Evolutionary conservation across 2,797 vertebrate species (phyloP).

Genomic region (Argentina silus): DNA sequence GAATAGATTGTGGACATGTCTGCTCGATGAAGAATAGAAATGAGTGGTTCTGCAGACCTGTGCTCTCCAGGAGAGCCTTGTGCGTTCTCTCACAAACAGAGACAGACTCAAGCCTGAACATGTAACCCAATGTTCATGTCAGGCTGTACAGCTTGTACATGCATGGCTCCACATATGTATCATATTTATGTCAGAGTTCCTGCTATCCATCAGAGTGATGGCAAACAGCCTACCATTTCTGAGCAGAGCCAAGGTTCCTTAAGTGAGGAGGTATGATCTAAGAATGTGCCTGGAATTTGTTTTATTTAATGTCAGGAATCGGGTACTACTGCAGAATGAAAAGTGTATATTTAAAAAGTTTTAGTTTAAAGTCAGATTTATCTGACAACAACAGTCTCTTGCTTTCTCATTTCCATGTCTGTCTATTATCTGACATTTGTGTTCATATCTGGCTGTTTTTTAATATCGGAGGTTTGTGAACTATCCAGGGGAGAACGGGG

Average conservation of each 20-base stretch:
- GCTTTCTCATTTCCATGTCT: not conserved
- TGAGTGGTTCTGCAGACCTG: not conserved
- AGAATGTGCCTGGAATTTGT: slow-evolving; percentile 5
- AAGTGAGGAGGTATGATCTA: not conserved
- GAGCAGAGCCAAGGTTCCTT: not conserved
- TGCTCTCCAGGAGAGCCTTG: not conserved
- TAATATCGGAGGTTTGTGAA: not conserved
- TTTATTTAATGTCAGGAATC: not conserved
- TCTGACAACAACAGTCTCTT: not conserved
- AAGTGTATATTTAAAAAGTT: not conserved
- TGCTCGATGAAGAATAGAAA: not conserved
- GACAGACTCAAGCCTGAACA: not conserved
- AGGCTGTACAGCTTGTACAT: not conserved
- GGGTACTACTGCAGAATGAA: not conserved
- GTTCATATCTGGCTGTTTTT: no score
- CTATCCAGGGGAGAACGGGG: not conserved
- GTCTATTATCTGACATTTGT: not conserved
- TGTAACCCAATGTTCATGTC: not conserved
- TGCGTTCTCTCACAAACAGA: not conserved
- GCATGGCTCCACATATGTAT: not conserved
- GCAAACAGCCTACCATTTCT: not conserved
- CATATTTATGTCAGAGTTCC: not conserved
- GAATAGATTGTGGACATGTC: not conserved
- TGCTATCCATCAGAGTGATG: not conserved
- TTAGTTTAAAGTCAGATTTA: not conserved